Evolutionary conservation across 2,113 vertebrate genomes (phyloP).

Genomic region (Patagioenas fasciata): DNA sequence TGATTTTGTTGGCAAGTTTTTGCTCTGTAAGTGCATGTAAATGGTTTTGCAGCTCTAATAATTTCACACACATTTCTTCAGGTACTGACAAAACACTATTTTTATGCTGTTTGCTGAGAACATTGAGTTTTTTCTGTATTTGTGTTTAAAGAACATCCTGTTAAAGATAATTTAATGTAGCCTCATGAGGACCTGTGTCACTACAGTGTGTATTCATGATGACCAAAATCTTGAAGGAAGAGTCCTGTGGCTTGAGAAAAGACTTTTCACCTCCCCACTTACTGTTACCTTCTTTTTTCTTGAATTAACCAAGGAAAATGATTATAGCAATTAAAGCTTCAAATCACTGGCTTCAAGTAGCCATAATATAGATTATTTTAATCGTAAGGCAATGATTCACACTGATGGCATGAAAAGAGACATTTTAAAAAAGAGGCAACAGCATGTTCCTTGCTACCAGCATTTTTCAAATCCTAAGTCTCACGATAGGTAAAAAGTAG

Average conservation of each 20-base stretch:
- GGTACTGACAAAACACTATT: conserved; percentile 13
- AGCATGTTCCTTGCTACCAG: neutral
- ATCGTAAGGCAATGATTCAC: neutral
- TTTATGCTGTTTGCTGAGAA: neutral
- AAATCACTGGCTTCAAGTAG: neutral
- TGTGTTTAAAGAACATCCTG: neutral
- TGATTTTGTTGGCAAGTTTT: conserved; percentile 20
- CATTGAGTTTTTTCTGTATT: neutral
- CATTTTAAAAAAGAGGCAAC: neutral
- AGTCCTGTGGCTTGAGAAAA: neutral
- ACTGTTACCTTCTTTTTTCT: neutral
- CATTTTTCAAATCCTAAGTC: neutral
- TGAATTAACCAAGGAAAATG: neutral
- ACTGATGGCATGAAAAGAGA: neutral
- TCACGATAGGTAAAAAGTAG: neutral
- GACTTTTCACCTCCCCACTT: neutral
- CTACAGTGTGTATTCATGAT: neutral
- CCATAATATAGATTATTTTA: neutral
- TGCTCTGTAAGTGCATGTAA: conserved; percentile 20
- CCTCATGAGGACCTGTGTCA: neutral
- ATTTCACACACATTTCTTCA: conserved; percentile 46
- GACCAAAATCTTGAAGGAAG: neutral
- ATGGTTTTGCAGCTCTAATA: conserved; percentile 46
- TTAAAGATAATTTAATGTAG: conserved; percentile 5
- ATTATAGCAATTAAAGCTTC: neutral